Percentiles rank a stretch among this genome's conserved stretches.
Evolutionary conservation across 2,888 invertebrate genomes (phyloP).

Genomic region (Watsonalla cultraria): DNA sequence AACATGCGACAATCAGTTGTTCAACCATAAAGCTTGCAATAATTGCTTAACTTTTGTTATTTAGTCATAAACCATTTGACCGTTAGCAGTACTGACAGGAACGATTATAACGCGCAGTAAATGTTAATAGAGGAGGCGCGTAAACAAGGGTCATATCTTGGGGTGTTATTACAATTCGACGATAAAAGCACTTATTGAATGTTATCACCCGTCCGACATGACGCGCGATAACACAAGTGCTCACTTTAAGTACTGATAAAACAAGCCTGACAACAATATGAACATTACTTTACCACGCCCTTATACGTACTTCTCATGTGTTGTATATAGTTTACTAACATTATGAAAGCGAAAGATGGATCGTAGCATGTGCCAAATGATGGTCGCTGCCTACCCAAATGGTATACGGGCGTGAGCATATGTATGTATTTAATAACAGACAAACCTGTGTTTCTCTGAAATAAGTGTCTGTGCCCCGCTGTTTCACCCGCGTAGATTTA

Average conservation of each 20-base stretch:
- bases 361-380: too few species aligned
- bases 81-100: slow-evolving; percentile 34
- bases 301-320: too few species aligned
- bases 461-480: too few species aligned
- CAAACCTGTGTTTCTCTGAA: too few species aligned
- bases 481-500: too few species aligned
- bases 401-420: too few species aligned
- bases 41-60: slow-evolving; percentile 26
- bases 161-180: slow-evolving; percentile 36
- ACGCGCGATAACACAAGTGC: slow-evolving; percentile 28
- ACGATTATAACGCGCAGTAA: slow-evolving; percentile 35
- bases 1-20: slow-evolving; percentile 28
- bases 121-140: slow-evolving; percentile 25
- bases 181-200: slow-evolving; percentile 46
- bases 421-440: too few species aligned
- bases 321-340: too few species aligned
- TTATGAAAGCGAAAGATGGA: too few species aligned
- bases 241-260: neutral
- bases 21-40: slow-evolving; percentile 30
- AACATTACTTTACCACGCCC: neutral
- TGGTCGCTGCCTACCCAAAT: too few species aligned
- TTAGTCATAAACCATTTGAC: slow-evolving; percentile 16
- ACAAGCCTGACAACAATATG: neutral
- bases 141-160: slow-evolving; percentile 21
- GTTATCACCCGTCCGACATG: slow-evolving; percentile 38